Base-by-base conservation (phyloP, 2,797 vertebrate genomes). In the Rhinella marina region DNA sequence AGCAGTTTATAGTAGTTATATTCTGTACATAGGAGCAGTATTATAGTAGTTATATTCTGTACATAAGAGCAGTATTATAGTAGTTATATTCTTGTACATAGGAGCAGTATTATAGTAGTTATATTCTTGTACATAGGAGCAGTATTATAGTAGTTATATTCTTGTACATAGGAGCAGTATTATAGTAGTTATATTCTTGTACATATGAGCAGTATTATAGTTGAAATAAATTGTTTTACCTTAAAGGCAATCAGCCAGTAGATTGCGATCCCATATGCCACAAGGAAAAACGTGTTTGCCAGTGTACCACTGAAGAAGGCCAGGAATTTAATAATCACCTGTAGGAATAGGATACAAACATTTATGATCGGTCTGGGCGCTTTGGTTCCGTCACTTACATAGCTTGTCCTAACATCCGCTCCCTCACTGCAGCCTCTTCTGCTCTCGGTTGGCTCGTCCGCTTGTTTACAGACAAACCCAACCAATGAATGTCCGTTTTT, bases 211-310 rank as follows among this genome's bases (percentile, higher is more conserved):
- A 23, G 9, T 23, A 66, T n/a, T 66, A n/a, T 61, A 61, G 21
- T 61, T 21, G 5, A 21, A 5, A 19, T 19, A 64, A n/a, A 29
- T 7, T 62, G 21, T 48, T 81, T 52, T 64, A 88, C 91, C 93
- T 90, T 81, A 12, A 87, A 88, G 62, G 77, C 92, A 56, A 68
- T 83, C 0, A 92, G 86, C 90, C 92, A 91, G 72, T 90, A 93
- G 87, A 92, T 50, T 23, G 92, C 90, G 2, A 85, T 52, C 23
- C 19, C 66, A 54, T 90, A 84, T 23, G 88, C 81, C 68, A 91
- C 86, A 73, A 87, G 0, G 16, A 92, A 92, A 9, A 86, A 21
- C 8, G 89, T 68, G 9, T 92, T 93, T 21, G 57, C 91, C 87
- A 94, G 89, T 85, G 68, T n/a, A 1, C 90, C 88, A 0, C 25